These are phyloP conservation scores for Isoperla grammatica DNA, from an alignment of 2,888 invertebrate species.

Conservation along the genomic window DNA sequence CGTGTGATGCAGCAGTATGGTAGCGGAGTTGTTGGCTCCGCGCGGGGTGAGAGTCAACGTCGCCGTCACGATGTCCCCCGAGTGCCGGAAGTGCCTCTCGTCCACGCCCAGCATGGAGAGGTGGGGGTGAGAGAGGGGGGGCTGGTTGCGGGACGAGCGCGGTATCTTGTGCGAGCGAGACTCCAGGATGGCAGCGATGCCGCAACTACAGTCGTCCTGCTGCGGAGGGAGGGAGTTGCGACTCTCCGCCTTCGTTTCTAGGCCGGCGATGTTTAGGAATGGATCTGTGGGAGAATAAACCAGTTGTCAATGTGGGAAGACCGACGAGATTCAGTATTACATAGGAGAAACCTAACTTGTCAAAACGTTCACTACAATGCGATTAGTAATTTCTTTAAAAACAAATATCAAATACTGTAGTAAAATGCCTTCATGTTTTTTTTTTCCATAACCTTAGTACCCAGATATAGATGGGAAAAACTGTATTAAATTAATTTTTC, in stretches of 20 bases:
- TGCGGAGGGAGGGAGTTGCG: conserved; percentile 23
- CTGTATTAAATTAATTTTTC: no score
- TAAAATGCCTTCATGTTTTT: no score
- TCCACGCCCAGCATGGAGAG: conserved; percentile 47
- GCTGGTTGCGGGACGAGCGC: conserved; percentile 22
- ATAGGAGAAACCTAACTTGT: no score
- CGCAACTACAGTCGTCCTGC: conserved; percentile 63
- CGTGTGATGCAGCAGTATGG: conserved; percentile 37
- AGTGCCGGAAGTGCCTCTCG: conserved; percentile 53
- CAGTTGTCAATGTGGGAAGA: neutral
- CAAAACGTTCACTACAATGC: no score
- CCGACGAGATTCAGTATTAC: neutral
- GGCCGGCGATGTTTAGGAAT: conserved; percentile 46
- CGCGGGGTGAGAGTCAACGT: conserved; percentile 57
- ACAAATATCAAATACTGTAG: no score
- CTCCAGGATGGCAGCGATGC: conserved; percentile 59
- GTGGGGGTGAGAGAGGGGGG: neutral
- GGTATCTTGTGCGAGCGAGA: conserved; percentile 44
- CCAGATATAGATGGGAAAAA: no score
- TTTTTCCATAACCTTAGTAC: no score
- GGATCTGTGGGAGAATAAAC: conserved; percentile 46
- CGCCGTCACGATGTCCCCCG: conserved; percentile 56
- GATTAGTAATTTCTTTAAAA: no score
- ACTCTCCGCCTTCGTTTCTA: conserved; percentile 17
- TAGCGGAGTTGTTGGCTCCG: conserved; percentile 21